Percentiles rank a stretch among this genome's conserved stretches.
phyloP scores from a whole-genome alignment of 2,797 vertebrate species.

The Platyrinchus mystaceus region DNA sequence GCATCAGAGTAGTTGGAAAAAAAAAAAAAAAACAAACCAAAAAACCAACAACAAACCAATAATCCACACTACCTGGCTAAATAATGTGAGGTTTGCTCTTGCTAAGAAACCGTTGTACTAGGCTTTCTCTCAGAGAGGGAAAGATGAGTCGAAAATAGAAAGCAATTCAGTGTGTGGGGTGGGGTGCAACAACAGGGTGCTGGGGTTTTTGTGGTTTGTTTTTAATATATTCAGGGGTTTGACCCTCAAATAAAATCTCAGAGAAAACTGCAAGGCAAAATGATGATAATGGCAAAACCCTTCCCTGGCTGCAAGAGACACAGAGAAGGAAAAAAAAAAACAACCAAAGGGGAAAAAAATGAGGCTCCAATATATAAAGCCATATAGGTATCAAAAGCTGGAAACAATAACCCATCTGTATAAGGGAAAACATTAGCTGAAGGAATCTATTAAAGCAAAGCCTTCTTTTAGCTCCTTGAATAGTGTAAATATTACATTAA shows the following conservation, averaged over 20 bases:
- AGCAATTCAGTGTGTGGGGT: not conserved
- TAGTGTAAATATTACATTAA: constrained; percentile 67
- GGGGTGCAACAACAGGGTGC: not conserved
- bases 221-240: not conserved
- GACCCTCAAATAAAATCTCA: not conserved
- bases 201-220: fast-evolving
- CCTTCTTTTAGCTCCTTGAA: constrained; percentile 58
- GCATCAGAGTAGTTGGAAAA: not conserved
- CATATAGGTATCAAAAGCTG: constrained; percentile 30
- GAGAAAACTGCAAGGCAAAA: not conserved
- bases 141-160: not conserved
- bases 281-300: not conserved
- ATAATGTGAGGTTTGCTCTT: not conserved
- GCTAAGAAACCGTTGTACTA: not conserved
- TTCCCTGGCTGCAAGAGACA: not conserved
- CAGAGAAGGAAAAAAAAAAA: not conserved
- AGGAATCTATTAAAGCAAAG: constrained; percentile 65
- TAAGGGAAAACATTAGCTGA: constrained; percentile 48
- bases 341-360: not conserved
- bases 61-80: not conserved
- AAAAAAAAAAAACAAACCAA: not conserved
- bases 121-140: not conserved
- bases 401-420: constrained; percentile 66
- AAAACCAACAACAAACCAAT: not conserved
- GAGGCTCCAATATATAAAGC: not conserved